These are phyloP conservation scores for Clavelina lepadiformis DNA, from an alignment of 23 tunicate species.

Conservation along the genomic window DNA sequence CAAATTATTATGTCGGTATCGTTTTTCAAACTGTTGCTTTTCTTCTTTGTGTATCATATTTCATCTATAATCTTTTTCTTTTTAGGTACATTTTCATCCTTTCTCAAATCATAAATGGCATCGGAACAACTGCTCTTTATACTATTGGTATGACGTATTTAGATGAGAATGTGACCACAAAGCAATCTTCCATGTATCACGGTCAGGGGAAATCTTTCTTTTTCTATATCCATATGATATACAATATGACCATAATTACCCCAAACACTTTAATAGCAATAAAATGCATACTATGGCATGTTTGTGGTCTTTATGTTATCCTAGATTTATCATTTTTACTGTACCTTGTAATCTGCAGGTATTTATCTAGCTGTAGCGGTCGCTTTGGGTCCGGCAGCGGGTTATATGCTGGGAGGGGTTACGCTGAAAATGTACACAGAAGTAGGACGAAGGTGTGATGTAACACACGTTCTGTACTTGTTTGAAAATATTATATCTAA, in stretches of 20 bases:
- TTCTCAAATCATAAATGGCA: slow-evolving; percentile 40
- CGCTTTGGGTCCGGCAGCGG: slow-evolving; percentile 48
- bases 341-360: slow-evolving; percentile 34
- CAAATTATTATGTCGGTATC: no score
- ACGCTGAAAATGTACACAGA: slow-evolving; percentile 29
- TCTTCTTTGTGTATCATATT: no score
- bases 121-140: slow-evolving; percentile 35
- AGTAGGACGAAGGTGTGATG: slow-evolving; percentile 15
- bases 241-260: no score
- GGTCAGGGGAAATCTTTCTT: slow-evolving; percentile 1
- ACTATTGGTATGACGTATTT: slow-evolving; percentile 51
- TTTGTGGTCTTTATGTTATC: no score
- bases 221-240: no score
- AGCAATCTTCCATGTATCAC: slow-evolving; percentile 27
- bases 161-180: slow-evolving; percentile 38
- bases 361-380: slow-evolving; percentile 24
- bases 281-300: no score
- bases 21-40: no score
- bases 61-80: no score
- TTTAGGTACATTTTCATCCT: slow-evolving; percentile 29
- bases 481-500: no score
- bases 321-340: no score
- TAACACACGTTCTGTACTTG: no score
- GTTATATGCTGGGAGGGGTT: slow-evolving; percentile 44
- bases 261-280: no score